Evolutionary conservation across 64 coral and sea anemone species (phyloP), one percentile per base, ranked within the genome.

Genomic region (Pocillopora verrucosa): DNA sequence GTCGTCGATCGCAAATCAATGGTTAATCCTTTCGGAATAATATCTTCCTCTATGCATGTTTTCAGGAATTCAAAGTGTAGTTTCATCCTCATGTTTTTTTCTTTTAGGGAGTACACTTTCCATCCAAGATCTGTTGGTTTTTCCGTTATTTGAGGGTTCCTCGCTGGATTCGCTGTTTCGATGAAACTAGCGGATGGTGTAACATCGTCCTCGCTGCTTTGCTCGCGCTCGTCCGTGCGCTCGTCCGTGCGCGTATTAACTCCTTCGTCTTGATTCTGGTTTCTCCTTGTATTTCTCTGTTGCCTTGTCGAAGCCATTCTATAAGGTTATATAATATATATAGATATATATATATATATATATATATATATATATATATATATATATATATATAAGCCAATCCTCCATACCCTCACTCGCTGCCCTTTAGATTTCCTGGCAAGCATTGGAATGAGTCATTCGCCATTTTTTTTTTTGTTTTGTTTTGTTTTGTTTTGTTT

Each of bases 121-220:
- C 74, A 76, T 76, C 74, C 74, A 51, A 76, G 74, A 26, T 76
- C 74, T 76, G 74, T 76, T 76, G 74, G 74, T 76, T 76, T 76
- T 76, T 76, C 34, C 35, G 74, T 76, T 35, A 35, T 76, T 12
- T 76, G 74, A 76, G 74, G 34, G 74, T 76, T 76, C 74, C 74
- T 76, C 74, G 74, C 74, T 76, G 74, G 74, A 11, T 76, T 76
- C 4, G 74, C 9, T 76, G 74, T 76, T 76, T 76, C 74, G 6
- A 76, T 76, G 74, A 76, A 38, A 76, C 74, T 76, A 76, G 74
- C 25, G 16, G 74, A 76, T 76, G 74, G 74, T 76, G 74, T 76
- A 15, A 16, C 74, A 76, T 76, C 74, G 12, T 76, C 74, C 25
- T 76, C 74, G 74, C 74, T 76, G 74, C 74, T 76, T 72, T 72